A percentile compares a stretch with the other conserved stretches of the same genome.
These are phyloP conservation scores for Stegostoma tigrinum DNA, from an alignment of 2,113 vertebrate genomes.

Conservation along the genomic window DNA sequence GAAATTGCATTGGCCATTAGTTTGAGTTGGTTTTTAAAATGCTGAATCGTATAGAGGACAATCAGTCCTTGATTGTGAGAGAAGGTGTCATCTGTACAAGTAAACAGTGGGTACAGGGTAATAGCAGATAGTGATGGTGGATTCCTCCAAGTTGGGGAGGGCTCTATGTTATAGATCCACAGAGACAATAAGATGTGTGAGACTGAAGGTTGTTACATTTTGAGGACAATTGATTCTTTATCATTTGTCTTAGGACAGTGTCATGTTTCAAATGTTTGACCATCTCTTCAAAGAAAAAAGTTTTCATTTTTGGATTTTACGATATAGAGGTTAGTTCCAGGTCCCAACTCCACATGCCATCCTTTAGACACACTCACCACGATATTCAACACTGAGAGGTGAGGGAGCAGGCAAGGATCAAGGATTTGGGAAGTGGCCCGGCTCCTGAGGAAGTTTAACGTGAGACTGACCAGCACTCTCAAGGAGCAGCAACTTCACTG, in stretches of 20 bases:
- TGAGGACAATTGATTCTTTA: neutral
- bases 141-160: no score
- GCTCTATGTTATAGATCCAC: neutral
- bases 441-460: no score
- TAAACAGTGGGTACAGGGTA: neutral
- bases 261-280: neutral
- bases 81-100: neutral
- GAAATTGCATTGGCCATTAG: neutral
- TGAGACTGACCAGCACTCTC: no score
- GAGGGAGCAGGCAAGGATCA: no score
- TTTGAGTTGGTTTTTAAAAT: neutral
- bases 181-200: neutral
- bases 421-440: no score
- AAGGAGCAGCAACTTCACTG: no score
- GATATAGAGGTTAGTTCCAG: no score
- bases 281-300: neutral
- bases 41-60: neutral
- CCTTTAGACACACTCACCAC: no score
- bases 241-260: neutral
- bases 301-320: neutral
- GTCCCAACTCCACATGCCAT: no score
- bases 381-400: no score
- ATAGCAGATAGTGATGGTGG: neutral
- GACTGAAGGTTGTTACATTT: neutral
- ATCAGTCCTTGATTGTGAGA: neutral